These are phyloP conservation scores for Drosophila yooni DNA, from an alignment of 2,888 invertebrate genomes.

Conservation along the genomic window DNA sequence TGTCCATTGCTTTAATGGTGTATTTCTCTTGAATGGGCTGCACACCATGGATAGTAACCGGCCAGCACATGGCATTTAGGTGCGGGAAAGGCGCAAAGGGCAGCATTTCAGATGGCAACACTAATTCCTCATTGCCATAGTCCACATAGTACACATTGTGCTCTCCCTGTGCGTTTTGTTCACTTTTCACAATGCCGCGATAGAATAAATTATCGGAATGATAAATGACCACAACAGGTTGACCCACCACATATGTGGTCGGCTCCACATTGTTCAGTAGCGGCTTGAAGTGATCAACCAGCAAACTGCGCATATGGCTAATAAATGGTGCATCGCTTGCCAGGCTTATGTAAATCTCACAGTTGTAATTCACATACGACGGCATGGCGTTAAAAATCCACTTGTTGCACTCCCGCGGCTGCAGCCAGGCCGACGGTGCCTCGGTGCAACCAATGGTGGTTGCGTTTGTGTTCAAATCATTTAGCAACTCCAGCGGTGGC, in stretches of 20 bases:
- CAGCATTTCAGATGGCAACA: conserved; percentile 87
- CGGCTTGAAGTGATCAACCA: conserved; percentile 85
- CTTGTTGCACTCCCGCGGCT: conserved; percentile 86
- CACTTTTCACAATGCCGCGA: conserved; percentile 86
- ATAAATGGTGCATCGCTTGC: conserved; percentile 82
- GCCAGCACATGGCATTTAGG: conserved; percentile 89
- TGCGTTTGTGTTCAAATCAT: conserved; percentile 33
- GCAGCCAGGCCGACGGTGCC: conserved; percentile 87
- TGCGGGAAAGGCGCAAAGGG: conserved; percentile 88
- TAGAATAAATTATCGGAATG: conserved; percentile 89
- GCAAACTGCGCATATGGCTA: conserved; percentile 86
- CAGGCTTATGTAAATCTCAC: conserved; percentile 85
- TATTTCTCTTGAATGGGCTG: conserved; percentile 85
- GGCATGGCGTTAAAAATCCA: conserved; percentile 87
- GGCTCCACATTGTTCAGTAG: neutral
- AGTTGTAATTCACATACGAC: conserved; percentile 88
- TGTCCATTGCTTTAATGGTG: conserved; percentile 87
- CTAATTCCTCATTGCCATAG: conserved; percentile 92
- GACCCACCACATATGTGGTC: conserved; percentile 84
- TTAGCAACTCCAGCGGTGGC: conserved; percentile 48
- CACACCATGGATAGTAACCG: conserved; percentile 87
- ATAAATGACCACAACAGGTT: conserved; percentile 89
- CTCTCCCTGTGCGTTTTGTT: conserved; percentile 60
- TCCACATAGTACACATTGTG: conserved; percentile 90
- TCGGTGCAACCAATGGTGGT: conserved; percentile 29